Evolutionary conservation across 92 coral and sea anemone genomes (phyloP).

Genomic region (Bergia sp.): DNA sequence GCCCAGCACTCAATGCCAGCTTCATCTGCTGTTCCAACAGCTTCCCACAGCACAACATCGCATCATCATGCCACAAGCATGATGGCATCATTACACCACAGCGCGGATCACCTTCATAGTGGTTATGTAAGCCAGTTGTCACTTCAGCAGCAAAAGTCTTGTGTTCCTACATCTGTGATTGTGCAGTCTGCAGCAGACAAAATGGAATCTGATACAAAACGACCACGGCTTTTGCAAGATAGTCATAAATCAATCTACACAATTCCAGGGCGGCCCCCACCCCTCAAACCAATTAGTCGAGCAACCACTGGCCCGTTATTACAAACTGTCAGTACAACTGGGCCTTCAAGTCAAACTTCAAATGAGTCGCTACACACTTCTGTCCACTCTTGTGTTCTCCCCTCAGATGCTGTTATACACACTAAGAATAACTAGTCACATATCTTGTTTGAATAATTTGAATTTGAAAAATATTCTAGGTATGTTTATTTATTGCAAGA

Average conservation of each 20-base stretch:
- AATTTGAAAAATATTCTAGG: conserved; percentile 25
- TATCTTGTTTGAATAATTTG: conserved; percentile 12
- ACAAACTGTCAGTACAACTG: conserved; percentile 36
- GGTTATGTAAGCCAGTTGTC: conserved; percentile 40
- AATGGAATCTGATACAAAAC: conserved; percentile 74
- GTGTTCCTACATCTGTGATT: conserved; percentile 97
- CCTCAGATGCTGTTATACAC: conserved; percentile 26
- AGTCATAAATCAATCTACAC: conserved; percentile 69
- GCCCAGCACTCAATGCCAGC: conserved; percentile 13
- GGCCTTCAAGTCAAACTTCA: conserved; percentile 13
- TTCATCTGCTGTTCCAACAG: conserved; percentile 27
- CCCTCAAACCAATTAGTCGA: conserved; percentile 73
- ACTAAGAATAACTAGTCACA: conserved; percentile 30
- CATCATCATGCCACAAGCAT: conserved; percentile 40
- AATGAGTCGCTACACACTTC: conserved; percentile 27
- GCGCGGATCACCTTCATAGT: conserved; percentile 50
- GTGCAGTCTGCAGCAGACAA: conserved; percentile 80
- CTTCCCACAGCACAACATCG: conserved; percentile 41
- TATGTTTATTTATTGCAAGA: conserved; percentile 39
- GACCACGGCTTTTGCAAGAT: conserved; percentile 72
- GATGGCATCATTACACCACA: conserved; percentile 57
- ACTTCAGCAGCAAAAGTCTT: conserved; percentile 72
- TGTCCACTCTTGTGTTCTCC: conserved; percentile 3
- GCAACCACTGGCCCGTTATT: conserved; percentile 40
- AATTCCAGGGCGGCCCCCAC: conserved; percentile 79